Evolutionary conservation across 35 echinoderm and acorn worm species (phyloP), one percentile per base, ranked within the genome.

Genomic region (Amphiura filiformis): DNA sequence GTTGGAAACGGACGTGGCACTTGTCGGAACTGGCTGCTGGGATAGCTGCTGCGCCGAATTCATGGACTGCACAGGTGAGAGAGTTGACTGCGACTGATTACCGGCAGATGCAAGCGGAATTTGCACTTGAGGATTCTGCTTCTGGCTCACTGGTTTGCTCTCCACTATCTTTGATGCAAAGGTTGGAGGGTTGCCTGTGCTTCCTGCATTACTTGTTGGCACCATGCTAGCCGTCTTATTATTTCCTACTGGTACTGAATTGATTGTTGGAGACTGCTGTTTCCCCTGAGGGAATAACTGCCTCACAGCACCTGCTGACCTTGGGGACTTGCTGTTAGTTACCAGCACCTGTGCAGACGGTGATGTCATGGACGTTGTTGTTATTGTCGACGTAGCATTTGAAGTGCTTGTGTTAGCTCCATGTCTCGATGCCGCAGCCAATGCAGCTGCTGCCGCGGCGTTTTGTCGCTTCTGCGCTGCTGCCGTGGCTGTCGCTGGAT

Each of bases 91-190:
- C n/a, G 90, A 39, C 38, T 84, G 52, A 31, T 44, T 78, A 22
- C 34, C 39, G 31, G 85, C 26, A 17, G 65, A 36, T 26, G 12
- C 85, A 28, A 76, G 36, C 34, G 65, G n/a, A 23, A 87, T 42
- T 37, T 78, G 76, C 84, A 75, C 49, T 32, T 77, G 85, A 65
- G 75, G 34, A 78, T 77, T 40, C 28, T 14, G 77, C 52, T 35
- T 17, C 38, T 65, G 86, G 35, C 37, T 87, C 13, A 57, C 78
- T 39, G 79, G 38, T 40, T 82, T 87, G 79, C 56, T 84, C 20
- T 93, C 80, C 28, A 80, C 52, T 20, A 93, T 87, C 70, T 93
- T 87, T 11, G 91, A 82, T 15, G 86, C 85, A 38, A 93, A 88
- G 13, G 80, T 39, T 37, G 85, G 79, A 61, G 82, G 64, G 79